A percentile compares a stretch with the other conserved stretches of the same genome.
Conservation (phyloP, 2,113 vertebrate genomes). For the Ceuthmochares aereus region DNA sequence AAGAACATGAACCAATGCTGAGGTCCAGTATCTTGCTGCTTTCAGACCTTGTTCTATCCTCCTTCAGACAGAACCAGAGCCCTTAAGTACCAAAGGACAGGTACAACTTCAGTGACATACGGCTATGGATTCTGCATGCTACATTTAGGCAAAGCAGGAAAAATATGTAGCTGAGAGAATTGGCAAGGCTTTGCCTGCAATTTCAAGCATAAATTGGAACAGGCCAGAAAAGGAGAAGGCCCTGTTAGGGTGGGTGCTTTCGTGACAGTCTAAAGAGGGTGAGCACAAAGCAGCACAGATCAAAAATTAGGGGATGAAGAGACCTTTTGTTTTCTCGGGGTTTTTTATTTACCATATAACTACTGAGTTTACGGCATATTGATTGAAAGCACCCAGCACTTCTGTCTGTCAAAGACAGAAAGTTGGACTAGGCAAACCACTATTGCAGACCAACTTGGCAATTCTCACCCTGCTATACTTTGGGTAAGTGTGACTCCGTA, state of each 20-base stretch:
- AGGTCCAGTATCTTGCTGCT: neutral
- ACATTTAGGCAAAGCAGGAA: neutral
- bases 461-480: neutral
- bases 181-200: neutral
- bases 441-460: neutral
- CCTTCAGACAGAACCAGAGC: neutral
- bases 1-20: neutral
- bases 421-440: neutral
- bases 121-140: neutral
- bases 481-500: neutral
- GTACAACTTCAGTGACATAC: neutral
- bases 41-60: neutral
- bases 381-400: neutral
- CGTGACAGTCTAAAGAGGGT: neutral
- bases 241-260: neutral
- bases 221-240: neutral
- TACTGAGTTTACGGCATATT: neutral
- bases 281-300: neutral
- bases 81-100: neutral
- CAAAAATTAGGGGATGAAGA: neutral
- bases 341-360: neutral
- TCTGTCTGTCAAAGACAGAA: neutral
- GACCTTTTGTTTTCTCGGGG: neutral
- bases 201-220: neutral
- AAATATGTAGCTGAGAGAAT: neutral